These are phyloP conservation scores for Rhea pennata DNA, from an alignment of 2,113 vertebrate species.

Conservation along the genomic window DNA sequence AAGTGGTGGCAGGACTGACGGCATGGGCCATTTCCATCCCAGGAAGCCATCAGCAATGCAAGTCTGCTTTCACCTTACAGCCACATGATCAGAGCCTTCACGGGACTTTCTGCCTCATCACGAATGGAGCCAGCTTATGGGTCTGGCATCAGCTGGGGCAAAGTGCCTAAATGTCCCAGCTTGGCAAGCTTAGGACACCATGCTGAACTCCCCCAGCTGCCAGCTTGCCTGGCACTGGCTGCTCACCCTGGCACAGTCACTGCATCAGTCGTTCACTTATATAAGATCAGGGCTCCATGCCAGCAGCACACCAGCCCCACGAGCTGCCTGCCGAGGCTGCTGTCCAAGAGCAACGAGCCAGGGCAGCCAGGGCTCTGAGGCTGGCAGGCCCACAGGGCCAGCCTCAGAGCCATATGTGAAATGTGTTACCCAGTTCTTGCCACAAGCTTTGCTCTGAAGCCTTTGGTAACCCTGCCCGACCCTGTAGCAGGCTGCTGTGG, in stretches of 20 bases:
- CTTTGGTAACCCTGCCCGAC: not conserved
- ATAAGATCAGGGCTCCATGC: accelerated
- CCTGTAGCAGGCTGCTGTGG: accelerated
- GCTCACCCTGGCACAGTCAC: not conserved
- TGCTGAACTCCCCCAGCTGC: not conserved
- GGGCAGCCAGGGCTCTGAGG: not conserved
- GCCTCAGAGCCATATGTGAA: not conserved
- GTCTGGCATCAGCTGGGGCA: not conserved
- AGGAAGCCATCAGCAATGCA: not conserved
- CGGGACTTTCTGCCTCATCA: not conserved
- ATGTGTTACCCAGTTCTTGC: not conserved
- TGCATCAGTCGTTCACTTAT: accelerated
- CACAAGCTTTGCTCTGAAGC: accelerated
- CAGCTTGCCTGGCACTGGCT: accelerated
- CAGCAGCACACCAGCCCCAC: not conserved
- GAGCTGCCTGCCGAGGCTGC: accelerated
- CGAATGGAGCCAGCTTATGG: not conserved
- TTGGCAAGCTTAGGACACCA: not conserved
- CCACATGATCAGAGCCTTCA: not conserved
- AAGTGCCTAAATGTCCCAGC: not conserved
- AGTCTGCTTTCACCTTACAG: not conserved
- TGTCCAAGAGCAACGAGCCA: not conserved
- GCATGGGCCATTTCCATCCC: not conserved
- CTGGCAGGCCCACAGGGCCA: accelerated
- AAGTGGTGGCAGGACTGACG: not conserved